Evolutionary conservation across 2,797 vertebrate genomes (phyloP).

Genomic region (Darevskia mixta): DNA sequence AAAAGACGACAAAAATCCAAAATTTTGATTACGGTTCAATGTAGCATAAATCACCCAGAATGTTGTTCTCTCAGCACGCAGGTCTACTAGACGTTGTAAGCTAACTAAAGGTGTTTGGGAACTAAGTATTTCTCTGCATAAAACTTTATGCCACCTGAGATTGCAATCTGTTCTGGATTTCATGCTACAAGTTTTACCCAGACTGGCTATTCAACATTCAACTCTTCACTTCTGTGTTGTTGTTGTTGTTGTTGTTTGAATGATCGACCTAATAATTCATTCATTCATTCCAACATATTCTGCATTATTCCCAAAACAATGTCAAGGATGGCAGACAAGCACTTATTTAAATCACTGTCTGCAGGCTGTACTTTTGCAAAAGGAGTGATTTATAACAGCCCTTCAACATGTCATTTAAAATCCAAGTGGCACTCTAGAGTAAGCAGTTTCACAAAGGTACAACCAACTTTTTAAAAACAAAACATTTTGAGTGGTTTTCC

Average conservation of each 20-base stretch:
- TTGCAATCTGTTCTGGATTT: not conserved
- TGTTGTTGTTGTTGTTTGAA: not conserved
- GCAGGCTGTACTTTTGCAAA: not conserved
- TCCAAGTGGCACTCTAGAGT: not conserved
- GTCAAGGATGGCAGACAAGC: not conserved
- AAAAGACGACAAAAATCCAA: constrained; percentile 27
- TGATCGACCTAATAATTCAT: not conserved
- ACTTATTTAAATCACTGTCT: not conserved
- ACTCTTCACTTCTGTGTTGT: not conserved
- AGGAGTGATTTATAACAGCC: not conserved
- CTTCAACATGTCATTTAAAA: constrained; percentile 26
- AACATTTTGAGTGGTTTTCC: constrained; percentile 19
- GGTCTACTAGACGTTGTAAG: constrained; percentile 14
- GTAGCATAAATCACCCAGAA: constrained; percentile 29
- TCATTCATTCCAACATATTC: constrained; percentile 13
- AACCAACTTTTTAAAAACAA: not conserved
- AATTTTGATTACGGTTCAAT: constrained; percentile 24
- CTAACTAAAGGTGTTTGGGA: constrained; percentile 13
- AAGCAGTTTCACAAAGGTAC: constrained; percentile 29
- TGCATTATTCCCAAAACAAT: not conserved
- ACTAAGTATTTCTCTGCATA: not conserved
- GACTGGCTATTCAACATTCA: not conserved
- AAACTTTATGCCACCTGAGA: not conserved
- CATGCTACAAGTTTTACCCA: not conserved
- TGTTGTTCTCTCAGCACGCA: constrained; percentile 8